Base-by-base conservation (phyloP, 2,113 vertebrate genomes). In the Corythaixoides concolor region DNA sequence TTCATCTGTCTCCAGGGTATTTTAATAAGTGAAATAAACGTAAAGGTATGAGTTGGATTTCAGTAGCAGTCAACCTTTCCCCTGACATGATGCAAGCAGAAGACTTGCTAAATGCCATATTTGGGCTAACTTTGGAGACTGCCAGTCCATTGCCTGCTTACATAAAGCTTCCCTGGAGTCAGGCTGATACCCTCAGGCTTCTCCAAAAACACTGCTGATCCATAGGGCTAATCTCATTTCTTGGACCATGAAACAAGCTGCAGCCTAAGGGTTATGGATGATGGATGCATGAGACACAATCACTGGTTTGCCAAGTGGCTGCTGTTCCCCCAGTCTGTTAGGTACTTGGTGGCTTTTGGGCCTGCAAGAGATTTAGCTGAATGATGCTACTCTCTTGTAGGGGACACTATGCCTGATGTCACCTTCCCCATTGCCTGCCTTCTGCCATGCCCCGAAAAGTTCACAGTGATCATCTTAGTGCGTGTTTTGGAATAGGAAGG, bases 1-100 rank as follows among this genome's bases (percentile, higher is more conserved):
- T 87, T 91, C 15, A 55, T 47, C 70, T 77, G 22, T 58, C 76
- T 84, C 75, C 30, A 63, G 49, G 28, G 32, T 75, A 60, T 75
- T 93, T 90, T 89, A 94, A 70, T 70, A 69, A 81, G 55, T 11
- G 43, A 81, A 94, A 92, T 60, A 89, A 90, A 81, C 39, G 72
- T 78, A 56, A 60, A 88, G 22, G 35, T 37, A 30, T 0, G 20
- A 77, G 50, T 3, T 45, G 47, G 52, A 26, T 86, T 84, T 91
- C 90, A 80, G 82, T 70, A 86, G 85, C 85, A 80, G 82, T 86
- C 90, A 88, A 90, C 85, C 76, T 77, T 52, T 80, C 43, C 60
- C 47, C 72, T 63, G 72, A 85, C 60, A 60, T 0, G 0, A 60
- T 7, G 33, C 8, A 3, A 76, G 82, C 52, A 39, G n/a, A 70